phyloP scores from a whole-genome alignment of 2,888 invertebrate genomes.

The Drosophila testacea region DNA sequence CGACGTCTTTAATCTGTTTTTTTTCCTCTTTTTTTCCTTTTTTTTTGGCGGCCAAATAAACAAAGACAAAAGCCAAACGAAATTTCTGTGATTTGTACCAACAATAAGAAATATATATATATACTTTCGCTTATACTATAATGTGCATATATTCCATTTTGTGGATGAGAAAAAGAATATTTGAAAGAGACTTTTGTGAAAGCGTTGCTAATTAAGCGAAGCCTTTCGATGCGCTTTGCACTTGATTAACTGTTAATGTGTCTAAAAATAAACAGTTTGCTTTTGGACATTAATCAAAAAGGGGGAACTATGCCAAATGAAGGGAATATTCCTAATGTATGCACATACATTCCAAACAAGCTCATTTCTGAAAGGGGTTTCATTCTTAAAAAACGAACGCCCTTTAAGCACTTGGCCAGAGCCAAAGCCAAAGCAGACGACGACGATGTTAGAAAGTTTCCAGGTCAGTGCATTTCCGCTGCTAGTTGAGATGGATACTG shows the following conservation, averaged over 20 bases:
- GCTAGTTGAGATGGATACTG: conserved; percentile 38
- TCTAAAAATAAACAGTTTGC: conserved; percentile 60
- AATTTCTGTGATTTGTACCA: conserved; percentile 25
- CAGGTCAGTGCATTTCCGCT: conserved; percentile 74
- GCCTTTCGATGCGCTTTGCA: conserved; percentile 68
- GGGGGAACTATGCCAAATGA: conserved; percentile 19
- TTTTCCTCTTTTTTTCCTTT: too few relatives aligned
- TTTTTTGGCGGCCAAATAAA: conserved; percentile 39
- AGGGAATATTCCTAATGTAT: conserved; percentile 51
- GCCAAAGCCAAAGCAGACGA: conserved; percentile 12
- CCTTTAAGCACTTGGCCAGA: conserved; percentile 45
- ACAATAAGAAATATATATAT: not conserved
- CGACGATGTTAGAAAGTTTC: conserved; percentile 62
- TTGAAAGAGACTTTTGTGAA: conserved; percentile 18
- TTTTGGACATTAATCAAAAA: conserved; percentile 54
- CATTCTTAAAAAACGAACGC: conserved; percentile 23
- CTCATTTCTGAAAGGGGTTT: conserved; percentile 33
- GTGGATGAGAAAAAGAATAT: conserved; percentile 5
- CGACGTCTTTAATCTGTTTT: conserved; percentile 44
- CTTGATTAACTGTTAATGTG: conserved; percentile 64
- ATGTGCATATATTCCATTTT: not conserved
- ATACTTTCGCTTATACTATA: conserved; percentile 4
- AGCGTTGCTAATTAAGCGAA: conserved; percentile 61
- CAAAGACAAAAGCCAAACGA: conserved; percentile 30
- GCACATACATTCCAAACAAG: conserved; percentile 39